These are phyloP conservation scores for Mesaphorura yosii DNA, from an alignment of 1,140 invertebrate genomes.

Conservation along the genomic window DNA sequence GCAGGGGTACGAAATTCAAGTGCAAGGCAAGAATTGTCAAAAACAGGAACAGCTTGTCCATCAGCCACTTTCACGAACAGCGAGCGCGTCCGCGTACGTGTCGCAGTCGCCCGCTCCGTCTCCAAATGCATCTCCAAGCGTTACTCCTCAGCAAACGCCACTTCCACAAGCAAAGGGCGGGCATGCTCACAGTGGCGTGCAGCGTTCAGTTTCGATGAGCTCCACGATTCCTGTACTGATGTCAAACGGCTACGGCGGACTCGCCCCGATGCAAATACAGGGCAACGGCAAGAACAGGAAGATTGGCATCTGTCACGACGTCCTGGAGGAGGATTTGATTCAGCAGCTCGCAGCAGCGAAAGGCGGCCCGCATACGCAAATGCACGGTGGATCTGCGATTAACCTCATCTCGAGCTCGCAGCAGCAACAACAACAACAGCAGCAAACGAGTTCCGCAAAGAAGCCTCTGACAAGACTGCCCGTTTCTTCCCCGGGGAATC, in stretches of 20 bases:
- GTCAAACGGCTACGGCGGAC: too few relatives aligned
- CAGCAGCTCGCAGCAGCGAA: background rate
- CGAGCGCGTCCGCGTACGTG: too few relatives aligned
- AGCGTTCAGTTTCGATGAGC: too few relatives aligned
- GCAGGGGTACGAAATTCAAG: conserved; percentile 17
- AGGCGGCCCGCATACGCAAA: background rate
- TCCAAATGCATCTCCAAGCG: background rate
- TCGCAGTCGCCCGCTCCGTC: background rate
- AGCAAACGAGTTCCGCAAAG: conserved; percentile 35
- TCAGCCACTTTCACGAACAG: background rate
- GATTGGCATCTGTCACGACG: conserved; percentile 1
- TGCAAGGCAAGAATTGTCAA: background rate
- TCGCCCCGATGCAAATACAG: too few relatives aligned
- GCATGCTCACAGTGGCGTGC: too few relatives aligned
- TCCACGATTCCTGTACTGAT: too few relatives aligned
- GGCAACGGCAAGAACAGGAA: conserved; percentile 13
- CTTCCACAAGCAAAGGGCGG: too few relatives aligned
- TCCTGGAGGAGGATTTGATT: background rate
- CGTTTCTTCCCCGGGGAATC: too few relatives aligned
- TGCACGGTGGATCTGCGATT: background rate
- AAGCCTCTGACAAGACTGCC: background rate
- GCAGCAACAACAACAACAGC: conserved; percentile 44
- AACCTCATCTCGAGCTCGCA: conserved; percentile 45
- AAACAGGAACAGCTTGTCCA: background rate
- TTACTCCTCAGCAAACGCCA: too few relatives aligned